Base-by-base conservation (phyloP, 2,113 vertebrate species). In the Sciurus niger region DNA sequence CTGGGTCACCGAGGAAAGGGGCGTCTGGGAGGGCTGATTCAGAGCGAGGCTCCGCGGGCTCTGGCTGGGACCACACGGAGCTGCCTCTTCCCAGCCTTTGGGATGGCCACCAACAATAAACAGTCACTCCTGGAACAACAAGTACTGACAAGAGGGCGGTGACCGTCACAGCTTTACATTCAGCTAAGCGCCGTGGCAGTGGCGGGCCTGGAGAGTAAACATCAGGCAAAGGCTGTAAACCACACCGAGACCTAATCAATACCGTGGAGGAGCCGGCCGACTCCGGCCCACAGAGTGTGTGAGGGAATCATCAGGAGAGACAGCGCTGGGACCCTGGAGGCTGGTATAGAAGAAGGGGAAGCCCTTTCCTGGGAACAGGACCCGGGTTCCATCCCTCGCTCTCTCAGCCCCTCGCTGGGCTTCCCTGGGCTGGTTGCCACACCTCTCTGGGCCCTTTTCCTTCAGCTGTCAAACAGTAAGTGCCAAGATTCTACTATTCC, bases 391-490 rank as follows among this genome's bases (percentile, higher is more conserved):
- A 80, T 90, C 20, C 34, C 51, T 11, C 0, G 30, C 34, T 37
- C 48, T 20, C 72, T 30, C 2, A 4, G 18, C 0, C 1, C 20
- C 48, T 67, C 17, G 48, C 87, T 95, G 88, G 46, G 92, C 90
- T 28, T 30, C 60, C 25, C 0, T 0, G 4, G 4, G 79, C 43
- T 20, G 51, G 22, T 51, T 2, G 4, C 14, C 3, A 3, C 0
- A 76, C 68, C 11, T 48, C 91, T 92, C 97, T 94, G 97, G 32
- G 65, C 32, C 32, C 87, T 96, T 88, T 83, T 48, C 77, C 43
- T 68, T 16, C 20, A 46, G 28, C 73, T 43, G 16, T 46, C 30
- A 83, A 65, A 88, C 12, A 25, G 16, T 17, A 37, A 53, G 4
- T 16, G 73, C 88, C 12, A 1, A 28, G 17, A 46, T 4, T 74